Conservation (phyloP, 2,888 invertebrate genomes). For the Hofmannophila pseudospretella region DNA sequence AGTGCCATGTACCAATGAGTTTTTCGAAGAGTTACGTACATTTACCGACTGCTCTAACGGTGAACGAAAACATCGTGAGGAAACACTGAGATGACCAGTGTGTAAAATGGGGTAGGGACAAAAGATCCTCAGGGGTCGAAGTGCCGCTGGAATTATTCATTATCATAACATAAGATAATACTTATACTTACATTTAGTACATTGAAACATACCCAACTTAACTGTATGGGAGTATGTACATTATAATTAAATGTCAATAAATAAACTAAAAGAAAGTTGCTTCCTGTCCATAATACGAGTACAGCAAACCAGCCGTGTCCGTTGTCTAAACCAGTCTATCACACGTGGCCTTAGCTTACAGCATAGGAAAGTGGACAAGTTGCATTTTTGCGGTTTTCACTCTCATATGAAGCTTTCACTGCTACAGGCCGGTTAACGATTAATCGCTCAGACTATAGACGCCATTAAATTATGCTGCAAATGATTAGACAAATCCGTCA, state of each 20-base stretch:
- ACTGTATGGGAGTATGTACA: no score
- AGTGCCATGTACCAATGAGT: no score
- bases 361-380: conserved; percentile 54
- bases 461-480: conserved; percentile 1
- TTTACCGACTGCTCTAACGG: no score
- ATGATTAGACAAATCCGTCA: not conserved
- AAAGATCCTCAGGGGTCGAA: no score
- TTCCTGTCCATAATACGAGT: conserved; percentile 9
- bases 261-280: conserved; percentile 14
- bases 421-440: conserved; percentile 9
- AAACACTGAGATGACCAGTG: no score
- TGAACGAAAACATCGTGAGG: no score
- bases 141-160: no score
- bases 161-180: no score
- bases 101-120: no score
- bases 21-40: no score
- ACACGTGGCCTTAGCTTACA: conserved; percentile 33
- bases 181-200: no score
- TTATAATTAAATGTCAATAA: not conserved
- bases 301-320: conserved; percentile 20
- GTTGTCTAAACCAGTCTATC: conserved; percentile 44
- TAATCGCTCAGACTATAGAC: not conserved
- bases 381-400: conserved; percentile 59
- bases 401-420: conserved; percentile 50
- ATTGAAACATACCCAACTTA: no score